Percentiles rank a stretch among this genome's conserved stretches.
These are phyloP conservation scores for Listrodromus nycthemerus DNA, from an alignment of 2,888 invertebrate species.

Conservation along the genomic window DNA sequence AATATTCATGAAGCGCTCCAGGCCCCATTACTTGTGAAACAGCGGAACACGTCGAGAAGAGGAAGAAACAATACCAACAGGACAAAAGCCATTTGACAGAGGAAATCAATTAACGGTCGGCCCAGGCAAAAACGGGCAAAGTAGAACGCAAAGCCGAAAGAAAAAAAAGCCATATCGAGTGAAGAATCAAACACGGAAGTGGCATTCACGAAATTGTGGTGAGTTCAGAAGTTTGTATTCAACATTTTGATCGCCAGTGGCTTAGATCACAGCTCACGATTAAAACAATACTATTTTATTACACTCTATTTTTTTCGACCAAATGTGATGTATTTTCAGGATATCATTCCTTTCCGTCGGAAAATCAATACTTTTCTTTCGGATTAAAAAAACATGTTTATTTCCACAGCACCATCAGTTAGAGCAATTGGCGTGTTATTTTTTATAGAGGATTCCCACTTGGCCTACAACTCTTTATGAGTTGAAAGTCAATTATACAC, in stretches of 20 bases:
- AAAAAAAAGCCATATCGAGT: not conserved
- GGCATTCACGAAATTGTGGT: conserved; percentile 45
- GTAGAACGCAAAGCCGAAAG: conserved; percentile 50
- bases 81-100: conserved; percentile 63
- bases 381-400: no score
- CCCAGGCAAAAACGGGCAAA: conserved; percentile 31
- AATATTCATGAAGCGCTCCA: conserved; percentile 50
- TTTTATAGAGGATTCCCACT: no score
- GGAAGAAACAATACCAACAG: conserved; percentile 10
- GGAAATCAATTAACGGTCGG: conserved; percentile 66
- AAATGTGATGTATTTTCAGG: no score
- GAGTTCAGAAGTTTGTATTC: conserved; percentile 7
- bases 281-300: no score
- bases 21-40: conserved; percentile 40
- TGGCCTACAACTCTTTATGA: not conserved
- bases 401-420: no score
- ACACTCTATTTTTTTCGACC: no score
- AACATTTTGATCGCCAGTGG: no score
- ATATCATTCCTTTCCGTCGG: no score
- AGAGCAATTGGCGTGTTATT: no score
- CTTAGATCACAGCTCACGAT: no score
- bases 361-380: no score
- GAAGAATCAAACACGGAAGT: not conserved
- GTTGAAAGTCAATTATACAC: not conserved
- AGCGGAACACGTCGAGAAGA: conserved; percentile 24